Percentiles rank a stretch among this genome's conserved stretches.
These are phyloP conservation scores for Eupithecia vulgata DNA, from an alignment of 2,888 invertebrate genomes.

Conservation along the genomic window DNA sequence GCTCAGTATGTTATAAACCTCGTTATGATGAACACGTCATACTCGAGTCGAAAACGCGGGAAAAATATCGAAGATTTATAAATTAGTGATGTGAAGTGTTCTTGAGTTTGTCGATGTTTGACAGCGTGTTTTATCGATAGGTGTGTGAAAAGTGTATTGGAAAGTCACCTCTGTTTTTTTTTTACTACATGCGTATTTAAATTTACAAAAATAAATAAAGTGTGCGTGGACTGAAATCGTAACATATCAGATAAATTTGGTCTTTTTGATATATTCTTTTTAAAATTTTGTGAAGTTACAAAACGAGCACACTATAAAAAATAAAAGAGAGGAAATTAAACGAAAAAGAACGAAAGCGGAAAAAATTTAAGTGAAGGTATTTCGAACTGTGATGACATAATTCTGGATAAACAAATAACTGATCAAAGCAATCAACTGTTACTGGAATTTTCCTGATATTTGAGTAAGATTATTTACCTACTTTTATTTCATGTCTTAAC, in stretches of 20 bases:
- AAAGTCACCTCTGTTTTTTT: not conserved
- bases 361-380: not conserved
- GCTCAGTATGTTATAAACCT: conserved; percentile 30
- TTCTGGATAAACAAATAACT: not conserved
- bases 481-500: not conserved
- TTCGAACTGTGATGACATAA: not conserved
- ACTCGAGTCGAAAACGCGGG: conserved; percentile 16
- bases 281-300: not conserved
- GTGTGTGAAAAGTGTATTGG: not conserved
- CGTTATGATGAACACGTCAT: conserved; percentile 21
- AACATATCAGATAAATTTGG: not conserved
- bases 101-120: not conserved
- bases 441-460: not conserved
- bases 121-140: not conserved
- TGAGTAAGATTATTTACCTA: not conserved
- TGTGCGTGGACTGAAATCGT: not conserved
- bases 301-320: not conserved
- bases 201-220: not conserved
- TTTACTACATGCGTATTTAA: not conserved
- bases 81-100: conserved; percentile 5
- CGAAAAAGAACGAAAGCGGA: no score
- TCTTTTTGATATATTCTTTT: not conserved
- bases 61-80: conserved; percentile 13
- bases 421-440: not conserved
- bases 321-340: not conserved